Evolutionary conservation across 92 coral and sea anemone genomes (phyloP).

Genomic region (Montipora capitata): DNA sequence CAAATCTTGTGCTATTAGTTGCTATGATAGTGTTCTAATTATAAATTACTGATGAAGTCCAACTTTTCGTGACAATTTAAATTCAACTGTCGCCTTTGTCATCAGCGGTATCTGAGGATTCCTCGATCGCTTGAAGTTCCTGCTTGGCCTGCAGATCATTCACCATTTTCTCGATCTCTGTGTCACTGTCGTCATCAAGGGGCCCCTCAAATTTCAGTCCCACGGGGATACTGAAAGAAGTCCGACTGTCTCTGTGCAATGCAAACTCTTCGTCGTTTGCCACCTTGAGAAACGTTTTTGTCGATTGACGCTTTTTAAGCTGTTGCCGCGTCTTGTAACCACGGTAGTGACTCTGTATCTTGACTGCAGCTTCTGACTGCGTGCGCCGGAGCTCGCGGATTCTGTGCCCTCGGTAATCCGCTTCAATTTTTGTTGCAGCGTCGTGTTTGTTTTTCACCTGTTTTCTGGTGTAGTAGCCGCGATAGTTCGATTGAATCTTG

Average conservation of each 20-base stretch:
- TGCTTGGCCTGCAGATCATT: conserved; percentile 72
- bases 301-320: conserved; percentile 40
- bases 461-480: conserved; percentile 83
- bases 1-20: too few species aligned
- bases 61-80: not conserved
- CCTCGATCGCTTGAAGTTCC: conserved; percentile 41
- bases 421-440: conserved; percentile 81
- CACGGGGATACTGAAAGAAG: conserved; percentile 87
- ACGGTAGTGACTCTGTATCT: conserved; percentile 65
- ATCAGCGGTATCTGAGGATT: not conserved
- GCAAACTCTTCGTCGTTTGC: conserved; percentile 41
- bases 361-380: conserved; percentile 52
- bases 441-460: conserved; percentile 13
- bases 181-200: conserved; percentile 90
- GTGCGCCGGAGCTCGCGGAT: conserved; percentile 32
- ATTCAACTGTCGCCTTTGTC: conserved; percentile 3
- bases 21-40: too few species aligned
- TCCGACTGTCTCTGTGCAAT: conserved; percentile 75
- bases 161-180: conserved; percentile 87
- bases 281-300: conserved; percentile 44
- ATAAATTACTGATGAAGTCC: too few species aligned
- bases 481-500: conserved; percentile 86
- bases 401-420: conserved; percentile 72
- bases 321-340: conserved; percentile 68
- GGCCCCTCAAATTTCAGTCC: conserved; percentile 88